Base-by-base conservation (phyloP, 2,113 vertebrate species). In the Osmerus mordax region DNA sequence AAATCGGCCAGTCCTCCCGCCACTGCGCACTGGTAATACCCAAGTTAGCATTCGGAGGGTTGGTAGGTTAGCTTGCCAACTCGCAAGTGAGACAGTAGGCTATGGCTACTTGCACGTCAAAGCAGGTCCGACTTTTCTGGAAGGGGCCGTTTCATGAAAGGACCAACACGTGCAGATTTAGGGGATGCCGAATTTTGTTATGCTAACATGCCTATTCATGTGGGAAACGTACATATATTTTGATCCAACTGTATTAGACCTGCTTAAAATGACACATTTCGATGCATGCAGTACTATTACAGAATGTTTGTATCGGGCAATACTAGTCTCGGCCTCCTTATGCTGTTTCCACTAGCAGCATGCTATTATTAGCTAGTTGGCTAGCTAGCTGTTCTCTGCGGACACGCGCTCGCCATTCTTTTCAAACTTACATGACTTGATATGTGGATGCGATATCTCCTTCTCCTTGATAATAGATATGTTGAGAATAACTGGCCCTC, bases 301-400 rank as follows among this genome's bases (percentile, higher is more conserved):
- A 68, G 3, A 13, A 62, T 16, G 41, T 47, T 47, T 47, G 41
- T 12, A 47, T 9, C 41, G 64, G 32, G 62, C 61, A 67, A 87
- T 83, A 83, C 87, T 85, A 82, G 58, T 52, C 83, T 89, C 87
- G 41, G 41, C 87, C 87, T 87, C 87, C 87, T 85, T 86, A 84
- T 87, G 87, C 85, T 77, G 70, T 76, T 75, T 11, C 9, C 41
- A 47, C 41, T 47, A 47, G 41, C 41, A 47, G 7, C 41, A 47
- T 55, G 87, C 74, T 77, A 87, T 69, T 59, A 53, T 55, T 78
- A 70, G 81, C 73, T 79, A 69, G 60, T 75, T 70, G 52, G 72
- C 66, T 19, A 1, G 51, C 51, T 71, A 63, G n/a, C 21, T 11
- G 16, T 77, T 21, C 19, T 18, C 2, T 19, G 28, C 3, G 4